These are phyloP conservation scores for Parapsyche elsis DNA, from an alignment of 1,140 invertebrate genomes.

Conservation along the genomic window DNA sequence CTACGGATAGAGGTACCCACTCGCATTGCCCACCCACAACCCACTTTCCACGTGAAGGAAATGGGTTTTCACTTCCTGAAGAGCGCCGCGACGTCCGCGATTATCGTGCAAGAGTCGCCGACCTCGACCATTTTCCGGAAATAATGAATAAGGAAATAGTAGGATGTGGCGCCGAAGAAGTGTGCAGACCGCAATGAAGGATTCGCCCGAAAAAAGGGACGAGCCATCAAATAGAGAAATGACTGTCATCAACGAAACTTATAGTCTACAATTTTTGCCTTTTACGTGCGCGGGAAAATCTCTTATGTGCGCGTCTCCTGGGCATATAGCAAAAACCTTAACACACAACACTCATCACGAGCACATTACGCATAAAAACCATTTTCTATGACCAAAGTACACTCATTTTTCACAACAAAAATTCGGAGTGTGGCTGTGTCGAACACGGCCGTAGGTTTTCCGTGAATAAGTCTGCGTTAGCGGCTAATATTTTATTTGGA, in stretches of 20 bases:
- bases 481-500: too few species aligned
- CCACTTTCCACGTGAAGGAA: slow-evolving; percentile 25
- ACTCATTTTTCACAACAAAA: too few species aligned
- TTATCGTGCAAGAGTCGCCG: slow-evolving; percentile 34
- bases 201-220: neutral
- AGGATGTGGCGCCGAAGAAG: neutral
- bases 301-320: neutral
- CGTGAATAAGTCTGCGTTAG: too few species aligned
- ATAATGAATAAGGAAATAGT: slow-evolving; percentile 37
- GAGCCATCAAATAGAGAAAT: slow-evolving; percentile 19
- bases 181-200: neutral
- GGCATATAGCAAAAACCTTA: neutral
- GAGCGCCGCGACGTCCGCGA: slow-evolving; percentile 25
- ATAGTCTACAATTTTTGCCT: slow-evolving; percentile 26
- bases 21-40: neutral
- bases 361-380: too few species aligned
- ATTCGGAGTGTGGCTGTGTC: too few species aligned
- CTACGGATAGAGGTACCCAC: neutral
- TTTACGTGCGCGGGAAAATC: slow-evolving; percentile 9
- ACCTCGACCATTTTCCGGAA: slow-evolving; percentile 23
- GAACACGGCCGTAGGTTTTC: too few species aligned
- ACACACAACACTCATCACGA: neutral
- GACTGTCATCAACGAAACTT: slow-evolving; percentile 14
- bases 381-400: too few species aligned
- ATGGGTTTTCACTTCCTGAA: slow-evolving; percentile 41